Percentiles rank a stretch among this genome's conserved stretches.
phyloP scores from a whole-genome alignment of 2,113 vertebrate species.

The Hippopotamus amphibius region DNA sequence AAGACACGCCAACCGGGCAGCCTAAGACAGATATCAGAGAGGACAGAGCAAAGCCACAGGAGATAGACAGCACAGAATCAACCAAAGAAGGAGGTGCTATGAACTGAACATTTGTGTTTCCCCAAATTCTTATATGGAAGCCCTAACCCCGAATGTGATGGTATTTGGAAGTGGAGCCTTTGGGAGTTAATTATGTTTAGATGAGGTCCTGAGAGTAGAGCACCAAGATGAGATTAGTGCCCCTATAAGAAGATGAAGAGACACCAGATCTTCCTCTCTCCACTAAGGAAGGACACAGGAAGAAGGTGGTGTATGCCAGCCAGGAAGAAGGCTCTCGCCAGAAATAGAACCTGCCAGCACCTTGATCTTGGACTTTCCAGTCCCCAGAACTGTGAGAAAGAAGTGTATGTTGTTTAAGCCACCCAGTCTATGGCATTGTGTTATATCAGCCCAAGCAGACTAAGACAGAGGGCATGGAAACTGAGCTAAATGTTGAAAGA shows the following conservation, averaged over 20 bases:
- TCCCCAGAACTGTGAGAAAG: too few relatives aligned
- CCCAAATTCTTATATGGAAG: background rate
- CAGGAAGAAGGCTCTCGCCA: background rate
- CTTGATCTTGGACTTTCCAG: background rate
- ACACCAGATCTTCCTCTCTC: background rate
- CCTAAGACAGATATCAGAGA: background rate
- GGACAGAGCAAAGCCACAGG: background rate
- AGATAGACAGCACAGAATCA: background rate
- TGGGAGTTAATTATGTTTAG: background rate
- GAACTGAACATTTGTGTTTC: background rate
- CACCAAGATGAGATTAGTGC: background rate
- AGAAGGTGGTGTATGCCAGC: background rate
- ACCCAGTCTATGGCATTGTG: background rate
- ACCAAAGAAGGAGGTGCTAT: background rate
- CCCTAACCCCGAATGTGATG: background rate
- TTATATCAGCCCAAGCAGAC: background rate
- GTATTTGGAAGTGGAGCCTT: background rate
- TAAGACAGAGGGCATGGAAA: background rate
- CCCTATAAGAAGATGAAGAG: background rate
- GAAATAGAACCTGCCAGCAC: background rate
- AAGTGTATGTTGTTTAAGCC: background rate
- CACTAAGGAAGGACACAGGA: background rate
- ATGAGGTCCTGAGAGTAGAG: background rate
- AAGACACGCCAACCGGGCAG: background rate
- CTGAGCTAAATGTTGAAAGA: too few relatives aligned